Evolutionary conservation across 2,113 vertebrate genomes (phyloP).

Genomic region (Zapus hudsonius): DNA sequence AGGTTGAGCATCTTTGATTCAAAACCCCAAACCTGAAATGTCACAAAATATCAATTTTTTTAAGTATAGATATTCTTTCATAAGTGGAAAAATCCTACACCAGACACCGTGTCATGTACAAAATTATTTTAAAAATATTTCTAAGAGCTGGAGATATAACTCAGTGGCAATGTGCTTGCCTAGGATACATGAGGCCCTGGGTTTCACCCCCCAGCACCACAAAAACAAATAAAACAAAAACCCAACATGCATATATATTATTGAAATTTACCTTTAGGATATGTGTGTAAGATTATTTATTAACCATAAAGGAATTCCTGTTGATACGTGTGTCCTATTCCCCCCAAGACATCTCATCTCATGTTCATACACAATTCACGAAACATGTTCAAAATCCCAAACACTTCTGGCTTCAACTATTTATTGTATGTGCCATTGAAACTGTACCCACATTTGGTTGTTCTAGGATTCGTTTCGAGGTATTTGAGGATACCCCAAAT

Average conservation of each 20-base stretch:
- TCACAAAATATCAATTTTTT: background rate
- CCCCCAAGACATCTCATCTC: background rate
- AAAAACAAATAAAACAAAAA: background rate
- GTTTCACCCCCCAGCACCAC: background rate
- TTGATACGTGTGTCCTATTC: background rate
- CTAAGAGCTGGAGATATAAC: background rate
- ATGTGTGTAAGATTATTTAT: background rate
- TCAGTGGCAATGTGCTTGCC: background rate
- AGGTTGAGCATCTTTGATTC: background rate
- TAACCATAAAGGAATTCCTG: background rate
- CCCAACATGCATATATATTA: too few relatives aligned
- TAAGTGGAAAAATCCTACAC: background rate
- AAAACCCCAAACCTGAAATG: background rate
- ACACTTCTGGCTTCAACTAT: too few relatives aligned
- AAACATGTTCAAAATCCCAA: background rate
- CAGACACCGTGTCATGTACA: background rate
- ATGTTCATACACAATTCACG: background rate
- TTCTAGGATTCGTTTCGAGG: background rate
- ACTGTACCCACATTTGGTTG: background rate
- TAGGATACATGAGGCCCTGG: background rate
- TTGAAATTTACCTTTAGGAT: background rate
- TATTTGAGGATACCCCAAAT: background rate
- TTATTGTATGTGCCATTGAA: background rate
- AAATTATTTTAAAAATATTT: background rate
- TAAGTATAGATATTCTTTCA: background rate